A percentile compares a stretch with the other conserved stretches of the same genome.
phyloP scores from a whole-genome alignment of 2,888 invertebrate genomes.

The Aelia acuminata region DNA sequence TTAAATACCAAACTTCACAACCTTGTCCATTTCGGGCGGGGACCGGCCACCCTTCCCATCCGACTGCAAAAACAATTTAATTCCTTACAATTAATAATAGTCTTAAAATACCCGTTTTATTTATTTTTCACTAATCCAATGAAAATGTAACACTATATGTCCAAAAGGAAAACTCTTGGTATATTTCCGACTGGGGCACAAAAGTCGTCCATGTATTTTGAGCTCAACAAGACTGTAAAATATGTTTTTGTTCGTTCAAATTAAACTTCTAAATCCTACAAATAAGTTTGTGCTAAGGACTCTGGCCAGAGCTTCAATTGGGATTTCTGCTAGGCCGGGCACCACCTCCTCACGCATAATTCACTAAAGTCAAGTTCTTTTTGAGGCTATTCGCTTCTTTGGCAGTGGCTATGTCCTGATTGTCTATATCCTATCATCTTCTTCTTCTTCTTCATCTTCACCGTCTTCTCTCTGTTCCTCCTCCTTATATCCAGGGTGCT shows the following conservation, averaged over 20 bases:
- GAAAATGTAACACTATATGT: slow-evolving; percentile 55
- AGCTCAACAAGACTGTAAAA: slow-evolving; percentile 58
- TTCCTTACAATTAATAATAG: slow-evolving; percentile 53
- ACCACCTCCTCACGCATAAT: slow-evolving; percentile 56
- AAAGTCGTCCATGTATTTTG: slow-evolving; percentile 57
- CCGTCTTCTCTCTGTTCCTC: slow-evolving; percentile 89
- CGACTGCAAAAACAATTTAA: slow-evolving; percentile 56
- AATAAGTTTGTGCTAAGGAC: slow-evolving; percentile 60
- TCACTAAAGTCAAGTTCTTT: slow-evolving; percentile 55
- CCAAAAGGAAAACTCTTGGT: slow-evolving; percentile 60
- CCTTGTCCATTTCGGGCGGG: slow-evolving; percentile 48
- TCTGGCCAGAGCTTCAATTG: slow-evolving; percentile 53
- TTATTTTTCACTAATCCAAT: slow-evolving; percentile 60
- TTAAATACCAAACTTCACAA: slow-evolving; percentile 51
- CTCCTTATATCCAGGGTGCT: slow-evolving; percentile 94
- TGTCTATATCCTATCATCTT: slow-evolving; percentile 76
- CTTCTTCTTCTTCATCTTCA: slow-evolving; percentile 88
- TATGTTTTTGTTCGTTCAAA: slow-evolving; percentile 56
- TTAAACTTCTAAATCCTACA: slow-evolving; percentile 59
- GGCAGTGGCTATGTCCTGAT: slow-evolving; percentile 61
- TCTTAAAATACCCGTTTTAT: slow-evolving; percentile 65
- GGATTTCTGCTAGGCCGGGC: slow-evolving; percentile 57
- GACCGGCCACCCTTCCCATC: slow-evolving; percentile 54
- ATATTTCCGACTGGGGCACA: slow-evolving; percentile 55
- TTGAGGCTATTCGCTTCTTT: slow-evolving; percentile 54